Conservation (phyloP, 1,140 invertebrate species). For the Ganaspis sp. region DNA sequence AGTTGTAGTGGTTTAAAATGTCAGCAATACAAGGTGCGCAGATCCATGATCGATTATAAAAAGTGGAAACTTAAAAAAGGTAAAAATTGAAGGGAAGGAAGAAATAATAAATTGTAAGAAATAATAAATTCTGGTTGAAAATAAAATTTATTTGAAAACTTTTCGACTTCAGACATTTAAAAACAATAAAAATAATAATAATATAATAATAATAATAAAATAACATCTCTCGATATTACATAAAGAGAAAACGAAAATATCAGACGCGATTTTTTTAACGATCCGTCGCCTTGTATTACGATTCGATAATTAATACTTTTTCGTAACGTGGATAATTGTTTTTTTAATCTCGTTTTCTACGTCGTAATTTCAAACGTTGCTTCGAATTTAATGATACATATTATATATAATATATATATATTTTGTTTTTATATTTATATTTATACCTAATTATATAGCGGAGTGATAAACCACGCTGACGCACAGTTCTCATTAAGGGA, state of each 20-base stretch:
- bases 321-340: slow-evolving; percentile 16
- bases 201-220: slow-evolving; percentile 27
- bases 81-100: neutral
- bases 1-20: neutral
- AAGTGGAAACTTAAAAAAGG: neutral
- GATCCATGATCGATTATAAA: neutral
- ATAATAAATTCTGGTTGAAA: slow-evolving; percentile 27
- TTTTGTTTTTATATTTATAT: slow-evolving; percentile 3
- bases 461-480: neutral
- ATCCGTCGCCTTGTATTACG: slow-evolving; percentile 20
- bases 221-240: slow-evolving; percentile 13
- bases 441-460: slow-evolving; percentile 4
- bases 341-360: slow-evolving; percentile 12
- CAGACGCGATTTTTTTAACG: neutral
- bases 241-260: slow-evolving; percentile 22
- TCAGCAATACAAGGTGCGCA: neutral
- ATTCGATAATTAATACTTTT: slow-evolving; percentile 28
- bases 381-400: slow-evolving; percentile 24
- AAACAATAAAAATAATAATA: slow-evolving; percentile 28
- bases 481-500: neutral
- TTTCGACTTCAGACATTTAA: slow-evolving; percentile 22
- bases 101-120: slow-evolving; percentile 12
- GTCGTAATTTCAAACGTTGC: neutral
- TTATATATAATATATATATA: neutral
- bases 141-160: slow-evolving; percentile 27